Conservation (phyloP, 2,797 vertebrate genomes). For the Hippocampus kuda region DNA sequence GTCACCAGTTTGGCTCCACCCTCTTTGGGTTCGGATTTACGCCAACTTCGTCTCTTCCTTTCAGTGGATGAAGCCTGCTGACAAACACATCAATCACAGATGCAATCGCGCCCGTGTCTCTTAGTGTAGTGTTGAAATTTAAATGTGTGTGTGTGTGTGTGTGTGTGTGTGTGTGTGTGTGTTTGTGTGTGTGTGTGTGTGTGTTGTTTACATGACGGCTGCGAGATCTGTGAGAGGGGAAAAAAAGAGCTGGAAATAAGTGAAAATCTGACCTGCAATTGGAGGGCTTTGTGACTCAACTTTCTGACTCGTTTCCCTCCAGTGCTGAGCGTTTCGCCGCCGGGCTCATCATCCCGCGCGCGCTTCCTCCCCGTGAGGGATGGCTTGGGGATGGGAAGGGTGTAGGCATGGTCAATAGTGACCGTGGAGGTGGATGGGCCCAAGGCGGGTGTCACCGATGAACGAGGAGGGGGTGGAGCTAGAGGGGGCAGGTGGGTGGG, state of each 20-base stretch:
- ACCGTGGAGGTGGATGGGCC: neutral
- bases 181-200: too few species aligned
- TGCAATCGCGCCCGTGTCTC: neutral
- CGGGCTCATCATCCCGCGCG: neutral
- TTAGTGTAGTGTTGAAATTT: neutral
- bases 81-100: neutral
- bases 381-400: neutral
- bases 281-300: conserved; percentile 36
- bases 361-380: conserved; percentile 7
- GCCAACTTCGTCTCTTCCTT: neutral
- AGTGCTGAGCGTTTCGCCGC: neutral
- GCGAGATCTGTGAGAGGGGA: neutral
- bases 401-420: neutral
- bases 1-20: neutral
- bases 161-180: too few species aligned
- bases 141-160: neutral
- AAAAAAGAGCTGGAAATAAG: neutral
- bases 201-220: neutral
- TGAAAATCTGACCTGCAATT: conserved; percentile 25
- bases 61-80: neutral
- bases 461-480: neutral
- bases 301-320: conserved; percentile 30
- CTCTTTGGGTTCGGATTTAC: too few species aligned
- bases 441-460: neutral
- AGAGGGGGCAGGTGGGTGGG: neutral